Base-by-base conservation (phyloP, 2,888 invertebrate genomes). In the Orthosia gracilis region DNA sequence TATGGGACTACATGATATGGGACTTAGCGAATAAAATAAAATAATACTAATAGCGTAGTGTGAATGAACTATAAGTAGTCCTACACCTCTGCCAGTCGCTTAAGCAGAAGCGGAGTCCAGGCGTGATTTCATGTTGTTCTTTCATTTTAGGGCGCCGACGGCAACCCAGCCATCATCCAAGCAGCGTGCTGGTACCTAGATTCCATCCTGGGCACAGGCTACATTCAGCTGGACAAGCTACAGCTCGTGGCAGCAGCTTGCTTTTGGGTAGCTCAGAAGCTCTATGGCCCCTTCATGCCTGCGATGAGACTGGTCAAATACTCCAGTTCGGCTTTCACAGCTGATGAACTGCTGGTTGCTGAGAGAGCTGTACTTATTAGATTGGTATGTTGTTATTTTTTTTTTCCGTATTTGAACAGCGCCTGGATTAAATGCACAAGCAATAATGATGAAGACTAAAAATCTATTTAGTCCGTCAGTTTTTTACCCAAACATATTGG, bases 231-330 rank as follows among this genome's bases (percentile, higher is more conserved):
- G 0, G 88, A 91, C 1, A 91, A 91, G 54, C 80, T 96, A n/a
- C 96, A 95, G 86, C 76, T 94, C 5, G 82, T 93, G 0, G 92
- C 93, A 1, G 90, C 95, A 1, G 95, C 95, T 4, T 94, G 95
- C 72, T 94, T 90, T 83, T 96, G 96, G 96, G 92, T 96, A 64
- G 93, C 95, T 0, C 90, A 91, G 85, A 96, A 96, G 75, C 74
- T 93, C 3, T 88, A 93, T 18, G 95, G 94, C 0, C 88, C 91
- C 0, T 78, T 78, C 0, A n/a, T 85, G 0, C 58, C 89, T 0
- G 92, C 94, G 0, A 62, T 74, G 2, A 90, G 78, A 58, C 87
- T 95, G 4, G 92, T 93, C 4, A 91, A 81, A 64, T 90, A 69
- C 40, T 85, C 94, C 0, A 87, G 89, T 15, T 66, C 88, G 0